Base-by-base conservation (phyloP, 92 coral and sea anemone species). In the Pocillopora meandrina region DNA sequence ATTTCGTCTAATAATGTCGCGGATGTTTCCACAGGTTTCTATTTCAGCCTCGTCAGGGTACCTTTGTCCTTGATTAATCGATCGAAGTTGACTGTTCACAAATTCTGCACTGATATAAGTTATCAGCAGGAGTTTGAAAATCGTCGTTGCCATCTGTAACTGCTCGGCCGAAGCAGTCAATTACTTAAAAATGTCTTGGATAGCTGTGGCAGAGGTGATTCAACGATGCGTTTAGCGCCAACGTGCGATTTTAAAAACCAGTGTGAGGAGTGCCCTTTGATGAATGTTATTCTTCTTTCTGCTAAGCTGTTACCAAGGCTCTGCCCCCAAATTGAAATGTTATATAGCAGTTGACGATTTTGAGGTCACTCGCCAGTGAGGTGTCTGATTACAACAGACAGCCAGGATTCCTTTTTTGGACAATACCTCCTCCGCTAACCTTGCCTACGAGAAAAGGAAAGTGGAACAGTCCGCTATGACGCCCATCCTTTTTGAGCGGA, bases 1-100 rank as follows among this genome's bases (percentile, higher is more conserved):
- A 65, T 96, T 89, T 15, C 99, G 91, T 79, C 75, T 86, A 14
- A 96, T 96, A 10, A 95, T 88, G 77, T 96, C 99, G 64, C 99
- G 79, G 13, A 96, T 96, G 26, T 84, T 91, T 10, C 99, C 98
- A 79, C 99, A 96, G 0, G 88, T 92, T 1, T 87, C 93, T 21
- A 92, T 71, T 61, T 96, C 99, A 17, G 67, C 86, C 72, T 77
- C 82, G 71, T 89, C 71, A 6, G 99, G 99, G 71, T 82, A 84
- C 12, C 72, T 82, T 18, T 94, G 88, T 12, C 72, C 80, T 1
- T 14, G 19, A 0, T 35, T 0, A 65, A 97, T 82, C n/a, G 42
- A 26, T 1, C 83, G 69, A 21, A 93, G 93, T 16, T 70, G 36
- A 16, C 72, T 84, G 57, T 49, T 10, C 3, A 63, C 72, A 65